A percentile compares a stretch with the other conserved stretches of the same genome.
Evolutionary conservation across 1,140 invertebrate species (phyloP).

Genomic region (Aphelenchoides besseyi): DNA sequence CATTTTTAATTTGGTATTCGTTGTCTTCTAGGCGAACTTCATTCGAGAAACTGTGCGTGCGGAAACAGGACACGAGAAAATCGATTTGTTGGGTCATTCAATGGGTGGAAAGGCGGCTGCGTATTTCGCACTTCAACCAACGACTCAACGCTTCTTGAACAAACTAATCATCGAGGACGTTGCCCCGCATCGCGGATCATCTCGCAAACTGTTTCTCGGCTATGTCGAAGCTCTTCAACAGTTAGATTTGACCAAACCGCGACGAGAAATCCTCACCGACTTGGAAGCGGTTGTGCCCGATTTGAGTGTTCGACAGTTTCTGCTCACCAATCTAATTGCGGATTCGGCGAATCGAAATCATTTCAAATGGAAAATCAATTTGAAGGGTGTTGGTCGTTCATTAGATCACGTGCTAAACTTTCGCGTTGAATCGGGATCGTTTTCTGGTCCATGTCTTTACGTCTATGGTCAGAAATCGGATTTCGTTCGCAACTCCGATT

Average conservation of each 20-base stretch:
- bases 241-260: slow-evolving; percentile 32
- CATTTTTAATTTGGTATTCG: too few species aligned
- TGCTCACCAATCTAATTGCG: slow-evolving; percentile 73
- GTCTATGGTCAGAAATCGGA: slow-evolving; percentile 32
- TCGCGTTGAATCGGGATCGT: slow-evolving; percentile 40
- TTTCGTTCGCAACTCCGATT: slow-evolving; percentile 68
- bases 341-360: slow-evolving; percentile 66
- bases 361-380: slow-evolving; percentile 73
- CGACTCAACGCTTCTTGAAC: slow-evolving; percentile 15
- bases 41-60: too few species aligned
- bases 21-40: too few species aligned
- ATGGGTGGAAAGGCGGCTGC: slow-evolving; percentile 49
- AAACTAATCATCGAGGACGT: slow-evolving; percentile 46
- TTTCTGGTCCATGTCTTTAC: slow-evolving; percentile 42
- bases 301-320: slow-evolving; percentile 68
- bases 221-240: slow-evolving; percentile 43
- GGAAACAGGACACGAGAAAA: too few species aligned
- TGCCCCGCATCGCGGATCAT: slow-evolving; percentile 4
- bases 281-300: slow-evolving; percentile 63
- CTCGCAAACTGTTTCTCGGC: slow-evolving; percentile 29
- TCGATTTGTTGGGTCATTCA: slow-evolving; percentile 44
- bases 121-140: slow-evolving; percentile 35
- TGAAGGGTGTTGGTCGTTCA: slow-evolving; percentile 69
- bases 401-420: slow-evolving; percentile 68
- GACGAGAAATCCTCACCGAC: slow-evolving; percentile 29